These are phyloP conservation scores for Muscicapa adusta DNA, from an alignment of 2,113 vertebrate species.

Conservation along the genomic window DNA sequence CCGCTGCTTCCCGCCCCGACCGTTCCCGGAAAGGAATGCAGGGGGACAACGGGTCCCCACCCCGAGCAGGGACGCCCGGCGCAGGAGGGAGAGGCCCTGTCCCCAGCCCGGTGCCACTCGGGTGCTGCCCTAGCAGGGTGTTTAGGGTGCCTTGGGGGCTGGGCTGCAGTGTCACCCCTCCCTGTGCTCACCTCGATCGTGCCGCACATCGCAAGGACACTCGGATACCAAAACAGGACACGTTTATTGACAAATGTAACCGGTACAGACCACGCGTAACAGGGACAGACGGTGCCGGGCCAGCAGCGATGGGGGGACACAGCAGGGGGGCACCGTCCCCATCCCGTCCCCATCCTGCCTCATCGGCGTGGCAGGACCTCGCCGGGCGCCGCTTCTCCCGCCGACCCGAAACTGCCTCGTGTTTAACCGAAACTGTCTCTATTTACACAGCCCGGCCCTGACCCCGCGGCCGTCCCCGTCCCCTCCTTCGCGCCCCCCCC, in stretches of 20 bases:
- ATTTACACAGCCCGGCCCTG: conserved; percentile 40
- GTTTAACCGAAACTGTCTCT: conserved; percentile 38
- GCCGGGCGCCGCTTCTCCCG: neutral
- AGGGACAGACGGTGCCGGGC: neutral
- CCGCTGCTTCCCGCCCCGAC: neutral
- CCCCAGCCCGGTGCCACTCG: neutral
- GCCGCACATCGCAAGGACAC: neutral
- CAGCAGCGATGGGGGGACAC: neutral
- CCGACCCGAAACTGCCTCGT: conserved; percentile 19
- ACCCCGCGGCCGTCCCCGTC: neutral
- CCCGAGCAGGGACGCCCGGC: too few relatives aligned
- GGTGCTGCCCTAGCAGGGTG: too few relatives aligned
- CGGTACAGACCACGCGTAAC: conserved; percentile 35
- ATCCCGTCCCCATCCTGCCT: neutral
- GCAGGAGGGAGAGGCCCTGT: neutral
- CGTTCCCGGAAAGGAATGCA: neutral
- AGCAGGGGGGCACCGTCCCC: neutral
- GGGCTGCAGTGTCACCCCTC: neutral
- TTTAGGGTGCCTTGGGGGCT: too few relatives aligned
- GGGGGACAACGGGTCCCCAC: neutral
- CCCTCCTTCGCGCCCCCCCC: neutral
- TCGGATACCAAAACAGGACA: conserved; percentile 23
- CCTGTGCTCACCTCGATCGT: neutral
- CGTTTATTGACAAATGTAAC: conserved; percentile 59
- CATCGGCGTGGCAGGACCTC: neutral